Conservation (phyloP, 2,113 vertebrate species). For the Arvicanthis niloticus region DNA sequence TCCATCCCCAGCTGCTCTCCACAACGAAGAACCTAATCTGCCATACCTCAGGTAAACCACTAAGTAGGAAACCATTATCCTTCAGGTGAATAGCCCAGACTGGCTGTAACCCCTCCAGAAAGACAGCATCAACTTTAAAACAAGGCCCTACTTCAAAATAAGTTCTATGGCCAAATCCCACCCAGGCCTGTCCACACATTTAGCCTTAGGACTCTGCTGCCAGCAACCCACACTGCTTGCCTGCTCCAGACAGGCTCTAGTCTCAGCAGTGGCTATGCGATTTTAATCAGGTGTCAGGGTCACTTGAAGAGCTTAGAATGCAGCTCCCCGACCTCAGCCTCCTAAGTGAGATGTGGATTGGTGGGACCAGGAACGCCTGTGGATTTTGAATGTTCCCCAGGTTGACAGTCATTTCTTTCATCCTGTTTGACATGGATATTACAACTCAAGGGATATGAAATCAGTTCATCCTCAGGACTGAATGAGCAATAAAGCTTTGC, state of each 20-base stretch:
- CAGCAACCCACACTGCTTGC: background rate
- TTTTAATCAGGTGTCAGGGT: background rate
- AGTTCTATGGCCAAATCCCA: background rate
- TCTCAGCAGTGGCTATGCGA: background rate
- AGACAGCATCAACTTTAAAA: background rate
- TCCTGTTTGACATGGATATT: background rate
- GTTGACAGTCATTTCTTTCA: background rate
- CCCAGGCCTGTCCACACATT: background rate
- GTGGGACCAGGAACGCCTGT: background rate
- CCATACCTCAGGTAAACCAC: background rate
- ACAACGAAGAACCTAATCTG: background rate
- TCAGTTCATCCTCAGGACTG: background rate
- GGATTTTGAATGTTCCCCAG: background rate
- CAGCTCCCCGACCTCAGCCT: background rate
- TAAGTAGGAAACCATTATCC: constrained; percentile 42
- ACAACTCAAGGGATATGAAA: constrained; percentile 32
- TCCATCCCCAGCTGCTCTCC: constrained; percentile 44
- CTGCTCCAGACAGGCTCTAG: background rate
- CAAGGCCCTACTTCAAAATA: constrained; percentile 1
- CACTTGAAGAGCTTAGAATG: background rate
- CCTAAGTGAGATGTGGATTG: background rate
- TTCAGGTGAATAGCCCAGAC: background rate
- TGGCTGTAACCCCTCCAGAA: constrained; percentile 2
- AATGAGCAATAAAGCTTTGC: background rate
- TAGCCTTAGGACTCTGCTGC: no score